Evolutionary conservation across 2,113 vertebrate species (phyloP), one percentile per base, ranked within the genome.

Genomic region (Prionailurus viverrinus): DNA sequence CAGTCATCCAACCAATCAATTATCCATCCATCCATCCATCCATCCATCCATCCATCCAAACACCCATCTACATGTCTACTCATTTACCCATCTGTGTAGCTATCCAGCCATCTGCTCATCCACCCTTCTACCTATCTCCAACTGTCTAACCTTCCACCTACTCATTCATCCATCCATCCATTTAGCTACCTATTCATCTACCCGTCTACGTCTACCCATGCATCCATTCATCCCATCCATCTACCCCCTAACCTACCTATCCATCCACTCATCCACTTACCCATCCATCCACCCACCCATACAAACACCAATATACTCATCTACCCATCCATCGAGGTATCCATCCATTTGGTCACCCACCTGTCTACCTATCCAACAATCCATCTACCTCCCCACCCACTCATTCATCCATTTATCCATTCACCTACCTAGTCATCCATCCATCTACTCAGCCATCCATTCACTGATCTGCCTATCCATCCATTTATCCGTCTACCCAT

Each of bases 101-200:
- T 5, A 33, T 66, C 58, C 19, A 45, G 7, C 29, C 65, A 39
- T 33, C n/a, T 25, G 29, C 8, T 2, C 33, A 31, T 13, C 16
- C 15, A 29, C 2, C 16, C 69, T 12, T 66, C 63, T 10, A 65
- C 9, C 12, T 14, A 19, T 11, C 12, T 10, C 10, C 48, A 73
- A 7, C 36, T 1, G 3, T 7, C 83, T 14, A 19, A 1, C 12
- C 10, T 3, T 19, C 4, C 29, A 65, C 0, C 6, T 4, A 5
- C 3, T 12, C 45, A 51, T 21, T 13, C 33, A 27, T 3, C 2
- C 13, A 33, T 0, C 36, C 6, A n/a, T 18, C 33, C 23, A 45
- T 3, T 12, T 21, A 16, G 21, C 21, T 4, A 7, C 4, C 2
- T 4, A 10, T 9, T 12, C 16, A 55, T 19, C 9, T 14, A 5